Percentiles rank a stretch among this genome's conserved stretches.
Conservation (phyloP, 2,797 vertebrate genomes). For the Argyrosomus regius region DNA sequence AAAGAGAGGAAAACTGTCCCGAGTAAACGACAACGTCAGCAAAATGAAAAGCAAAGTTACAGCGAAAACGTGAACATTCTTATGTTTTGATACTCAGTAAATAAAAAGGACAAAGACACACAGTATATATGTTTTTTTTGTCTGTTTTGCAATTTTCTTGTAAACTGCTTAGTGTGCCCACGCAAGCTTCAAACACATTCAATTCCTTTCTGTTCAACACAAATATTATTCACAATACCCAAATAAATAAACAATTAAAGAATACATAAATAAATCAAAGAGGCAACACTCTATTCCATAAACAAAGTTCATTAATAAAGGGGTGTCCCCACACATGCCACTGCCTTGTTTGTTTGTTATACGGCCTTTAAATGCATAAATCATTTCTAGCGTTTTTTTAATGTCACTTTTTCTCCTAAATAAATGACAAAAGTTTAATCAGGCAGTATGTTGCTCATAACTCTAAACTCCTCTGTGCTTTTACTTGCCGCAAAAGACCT, state of each 20-base stretch:
- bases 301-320: constrained; percentile 58
- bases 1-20: constrained; percentile 78
- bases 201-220: constrained; percentile 49
- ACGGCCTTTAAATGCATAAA: constrained; percentile 58
- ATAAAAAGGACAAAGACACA: constrained; percentile 63
- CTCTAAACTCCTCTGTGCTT: constrained; percentile 67
- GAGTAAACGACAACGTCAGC: constrained; percentile 76
- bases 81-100: constrained; percentile 60
- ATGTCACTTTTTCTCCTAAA: constrained; percentile 45
- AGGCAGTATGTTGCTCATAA: constrained; percentile 79
- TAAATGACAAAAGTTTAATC: constrained; percentile 52
- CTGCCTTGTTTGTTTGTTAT: constrained; percentile 44
- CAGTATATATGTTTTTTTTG: constrained; percentile 21
- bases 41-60: constrained; percentile 76
- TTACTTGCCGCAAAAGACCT: constrained; percentile 54
- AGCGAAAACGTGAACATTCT: constrained; percentile 75
- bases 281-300: constrained; percentile 53
- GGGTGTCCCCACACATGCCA: constrained; percentile 63
- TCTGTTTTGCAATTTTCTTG: constrained; percentile 58
- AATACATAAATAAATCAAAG: constrained; percentile 41
- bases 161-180: constrained; percentile 62
- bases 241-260: constrained; percentile 52
- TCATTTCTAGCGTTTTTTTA: constrained; percentile 32
- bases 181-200: constrained; percentile 69
- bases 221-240: constrained; percentile 54